phyloP scores from a whole-genome alignment of 2,113 vertebrate genomes.

The Psittacara wagleri region DNA sequence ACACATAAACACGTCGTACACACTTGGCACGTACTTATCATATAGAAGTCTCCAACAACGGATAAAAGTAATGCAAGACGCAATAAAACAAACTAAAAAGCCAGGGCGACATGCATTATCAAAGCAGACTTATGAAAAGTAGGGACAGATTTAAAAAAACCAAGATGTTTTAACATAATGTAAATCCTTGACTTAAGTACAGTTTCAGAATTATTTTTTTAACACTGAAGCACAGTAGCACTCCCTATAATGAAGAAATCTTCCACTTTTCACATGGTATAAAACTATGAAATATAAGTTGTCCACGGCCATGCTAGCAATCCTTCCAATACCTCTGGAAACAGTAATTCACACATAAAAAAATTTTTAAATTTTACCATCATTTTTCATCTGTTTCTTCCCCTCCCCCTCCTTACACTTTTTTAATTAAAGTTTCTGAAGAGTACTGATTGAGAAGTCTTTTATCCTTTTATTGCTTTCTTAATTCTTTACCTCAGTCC shows the following conservation, averaged over 20 bases:
- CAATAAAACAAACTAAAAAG: neutral
- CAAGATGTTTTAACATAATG: neutral
- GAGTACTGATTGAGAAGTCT: constrained; percentile 75
- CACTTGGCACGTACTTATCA: neutral
- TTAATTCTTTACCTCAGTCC: constrained; percentile 66
- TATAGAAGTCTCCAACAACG: neutral
- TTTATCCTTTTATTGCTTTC: constrained; percentile 75
- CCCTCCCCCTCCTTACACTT: constrained; percentile 8
- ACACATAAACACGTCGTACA: neutral
- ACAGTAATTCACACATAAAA: constrained; percentile 40
- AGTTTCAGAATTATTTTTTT: neutral
- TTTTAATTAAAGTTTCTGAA: constrained; percentile 75
- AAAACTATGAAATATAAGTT: neutral
- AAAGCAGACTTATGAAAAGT: neutral
- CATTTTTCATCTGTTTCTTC: neutral
- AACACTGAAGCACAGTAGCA: neutral
- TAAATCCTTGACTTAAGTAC: neutral
- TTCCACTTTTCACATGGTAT: neutral
- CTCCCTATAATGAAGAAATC: neutral
- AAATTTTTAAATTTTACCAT: constrained; percentile 50
- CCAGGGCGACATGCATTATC: neutral
- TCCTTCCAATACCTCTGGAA: constrained; percentile 15
- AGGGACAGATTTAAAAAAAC: neutral
- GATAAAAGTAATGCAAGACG: neutral
- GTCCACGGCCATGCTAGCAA: neutral